A percentile compares a stretch with the other conserved stretches of the same genome.
Evolutionary conservation across 2,888 invertebrate species (phyloP).

Genomic region (Trachelus iudaicus): DNA sequence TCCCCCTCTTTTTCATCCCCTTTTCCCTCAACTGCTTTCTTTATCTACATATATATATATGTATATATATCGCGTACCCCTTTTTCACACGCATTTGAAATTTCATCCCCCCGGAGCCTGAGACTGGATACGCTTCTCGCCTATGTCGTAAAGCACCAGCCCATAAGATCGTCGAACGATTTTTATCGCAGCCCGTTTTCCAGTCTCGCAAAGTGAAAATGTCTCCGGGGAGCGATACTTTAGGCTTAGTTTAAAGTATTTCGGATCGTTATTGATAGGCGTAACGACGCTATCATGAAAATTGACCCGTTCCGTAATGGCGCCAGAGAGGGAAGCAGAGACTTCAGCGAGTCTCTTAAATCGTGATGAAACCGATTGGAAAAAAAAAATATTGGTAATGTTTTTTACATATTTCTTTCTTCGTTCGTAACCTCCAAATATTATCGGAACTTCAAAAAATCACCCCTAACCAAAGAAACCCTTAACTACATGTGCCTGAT

Average conservation of each 20-base stretch:
- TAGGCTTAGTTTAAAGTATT: constrained; percentile 64
- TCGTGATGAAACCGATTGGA: neutral
- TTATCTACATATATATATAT: neutral
- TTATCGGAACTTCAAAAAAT: neutral
- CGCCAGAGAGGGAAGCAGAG: constrained; percentile 5
- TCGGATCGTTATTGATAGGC: constrained; percentile 27
- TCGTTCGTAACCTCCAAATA: neutral
- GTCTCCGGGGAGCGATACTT: constrained; percentile 61
- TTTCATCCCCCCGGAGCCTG: neutral
- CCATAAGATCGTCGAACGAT: neutral
- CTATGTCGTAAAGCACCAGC: neutral
- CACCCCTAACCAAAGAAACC: neutral
- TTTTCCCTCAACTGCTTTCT: neutral
- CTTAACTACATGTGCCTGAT: neutral
- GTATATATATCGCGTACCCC: neutral
- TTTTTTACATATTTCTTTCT: neutral
- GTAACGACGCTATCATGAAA: constrained; percentile 29
- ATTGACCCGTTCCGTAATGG: constrained; percentile 31
- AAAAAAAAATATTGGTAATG: neutral
- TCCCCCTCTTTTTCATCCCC: neutral
- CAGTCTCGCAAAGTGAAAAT: constrained; percentile 34
- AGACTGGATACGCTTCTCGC: neutral
- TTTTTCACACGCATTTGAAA: neutral
- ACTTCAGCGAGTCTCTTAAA: neutral
- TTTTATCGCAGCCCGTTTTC: constrained; percentile 45